Evolutionary conservation across 2,113 vertebrate species (phyloP), one percentile per base, ranked within the genome.

Genomic region (Ammodramus savannarum): DNA sequence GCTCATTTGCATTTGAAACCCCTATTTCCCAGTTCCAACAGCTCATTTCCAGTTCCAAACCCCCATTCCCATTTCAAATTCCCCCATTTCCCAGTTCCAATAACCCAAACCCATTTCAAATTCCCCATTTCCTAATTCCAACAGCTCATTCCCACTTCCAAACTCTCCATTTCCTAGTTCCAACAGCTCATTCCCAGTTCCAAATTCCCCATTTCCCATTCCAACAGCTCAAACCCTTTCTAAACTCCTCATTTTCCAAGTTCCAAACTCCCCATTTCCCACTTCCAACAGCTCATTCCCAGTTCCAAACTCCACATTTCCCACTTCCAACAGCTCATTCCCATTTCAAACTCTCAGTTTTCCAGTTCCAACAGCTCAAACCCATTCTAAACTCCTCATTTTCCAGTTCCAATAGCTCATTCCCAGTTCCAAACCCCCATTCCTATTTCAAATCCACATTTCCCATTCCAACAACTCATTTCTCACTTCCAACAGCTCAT

Each of bases 1-100:
- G n/a, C n/a, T n/a, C n/a, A n/a, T n/a, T n/a, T n/a, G n/a, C n/a
- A n/a, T n/a, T n/a, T n/a, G n/a, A n/a, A n/a, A n/a, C 16, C 16
- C 16, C 11, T 11, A 10, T 31, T 59, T 43, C 0, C 52, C 17
- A 34, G 3, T 14, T 25, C 26, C 48, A 71, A 1, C 11, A 4
- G 19, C 19, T 44, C 57, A 25, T 1, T 5, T 16, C 43, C 19
- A 36, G 41, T 43, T 43, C 18, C 43, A 39, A 26, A 3, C 1
- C 55, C 55, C 1, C 44, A 21, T 21, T 21, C 10, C 46, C 46
- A 22, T 22, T 48, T 15, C 41, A 8, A 65, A 44, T 10, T 19
- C n/a, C 18, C 18, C 1, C 22, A 20, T 34, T 25, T 9, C 0
- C 39, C 32, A 27, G 7, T 44, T 19, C 36, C 31, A 68, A 7